phyloP scores from a whole-genome alignment of 2,888 invertebrate species.

The Ophion slaviceki region DNA sequence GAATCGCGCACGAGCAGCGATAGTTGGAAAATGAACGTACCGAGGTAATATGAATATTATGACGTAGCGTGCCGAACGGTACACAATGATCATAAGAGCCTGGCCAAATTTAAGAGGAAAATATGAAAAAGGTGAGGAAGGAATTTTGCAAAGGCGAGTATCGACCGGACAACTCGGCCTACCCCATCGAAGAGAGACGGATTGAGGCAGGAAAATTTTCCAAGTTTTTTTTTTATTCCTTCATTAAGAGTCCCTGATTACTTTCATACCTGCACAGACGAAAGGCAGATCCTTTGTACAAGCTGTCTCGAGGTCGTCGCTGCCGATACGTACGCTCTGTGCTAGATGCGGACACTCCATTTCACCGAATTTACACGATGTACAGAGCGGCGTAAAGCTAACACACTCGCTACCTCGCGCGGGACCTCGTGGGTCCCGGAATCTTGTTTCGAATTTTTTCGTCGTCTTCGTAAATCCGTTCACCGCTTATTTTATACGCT shows the following conservation, averaged over 20 bases:
- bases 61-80: no score
- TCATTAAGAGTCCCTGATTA: conserved; percentile 27
- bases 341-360: conserved; percentile 90
- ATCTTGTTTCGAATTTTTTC: conserved; percentile 57
- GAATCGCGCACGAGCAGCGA: conserved; percentile 11
- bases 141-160: neutral
- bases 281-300: conserved; percentile 85
- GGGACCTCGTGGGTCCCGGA: conserved; percentile 75
- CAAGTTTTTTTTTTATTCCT: conserved; percentile 12
- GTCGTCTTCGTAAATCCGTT: conserved; percentile 19
- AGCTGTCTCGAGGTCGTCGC: conserved; percentile 79
- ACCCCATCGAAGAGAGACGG: conserved; percentile 22
- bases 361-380: conserved; percentile 73
- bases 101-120: neutral
- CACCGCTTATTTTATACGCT: conserved; percentile 2
- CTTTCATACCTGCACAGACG: conserved; percentile 86
- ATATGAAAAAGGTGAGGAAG: neutral
- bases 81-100: neutral
- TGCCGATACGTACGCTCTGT: conserved; percentile 85
- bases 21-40: conserved; percentile 17
- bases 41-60: neutral
- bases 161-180: no score
- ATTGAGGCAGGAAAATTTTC: conserved; percentile 42
- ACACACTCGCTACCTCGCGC: conserved; percentile 58
- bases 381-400: conserved; percentile 48